phyloP scores from a whole-genome alignment of 2,113 vertebrate genomes.

The Merops nubicus region DNA sequence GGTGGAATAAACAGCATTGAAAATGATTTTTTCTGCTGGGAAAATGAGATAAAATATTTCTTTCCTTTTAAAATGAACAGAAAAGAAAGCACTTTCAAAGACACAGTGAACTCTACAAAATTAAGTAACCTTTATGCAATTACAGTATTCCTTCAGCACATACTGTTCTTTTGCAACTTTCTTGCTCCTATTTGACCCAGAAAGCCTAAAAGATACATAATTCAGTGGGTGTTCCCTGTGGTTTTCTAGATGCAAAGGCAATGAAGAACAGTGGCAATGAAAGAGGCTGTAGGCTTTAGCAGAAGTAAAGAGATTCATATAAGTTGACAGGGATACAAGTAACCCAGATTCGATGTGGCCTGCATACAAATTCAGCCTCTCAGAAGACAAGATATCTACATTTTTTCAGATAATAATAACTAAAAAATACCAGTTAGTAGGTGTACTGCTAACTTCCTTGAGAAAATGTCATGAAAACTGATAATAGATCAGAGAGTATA shows the following conservation, averaged over 20 bases:
- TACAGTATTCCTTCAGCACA: background rate
- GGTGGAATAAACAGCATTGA: background rate
- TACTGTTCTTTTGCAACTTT: background rate
- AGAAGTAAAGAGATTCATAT: constrained; percentile 20
- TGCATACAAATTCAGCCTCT: background rate
- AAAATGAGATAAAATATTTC: background rate
- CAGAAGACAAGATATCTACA: background rate
- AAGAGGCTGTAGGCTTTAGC: constrained; percentile 28
- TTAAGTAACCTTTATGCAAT: background rate
- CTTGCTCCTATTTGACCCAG: background rate
- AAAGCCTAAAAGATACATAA: background rate
- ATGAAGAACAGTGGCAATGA: background rate
- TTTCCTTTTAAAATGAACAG: background rate
- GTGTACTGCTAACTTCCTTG: background rate
- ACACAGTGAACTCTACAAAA: background rate
- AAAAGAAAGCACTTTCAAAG: background rate
- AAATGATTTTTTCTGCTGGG: background rate
- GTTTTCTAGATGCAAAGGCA: background rate
- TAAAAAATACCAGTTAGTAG: background rate
- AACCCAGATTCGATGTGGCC: background rate
- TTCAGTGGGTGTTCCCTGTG: constrained; percentile 1
- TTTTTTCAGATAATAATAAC: background rate
- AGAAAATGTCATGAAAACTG: background rate
- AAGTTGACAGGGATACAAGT: constrained; percentile 25
- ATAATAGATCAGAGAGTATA: background rate